Evolutionary conservation across 2,888 invertebrate genomes (phyloP), one percentile per base, ranked within the genome.

Genomic region (Cyclophora albipunctata): DNA sequence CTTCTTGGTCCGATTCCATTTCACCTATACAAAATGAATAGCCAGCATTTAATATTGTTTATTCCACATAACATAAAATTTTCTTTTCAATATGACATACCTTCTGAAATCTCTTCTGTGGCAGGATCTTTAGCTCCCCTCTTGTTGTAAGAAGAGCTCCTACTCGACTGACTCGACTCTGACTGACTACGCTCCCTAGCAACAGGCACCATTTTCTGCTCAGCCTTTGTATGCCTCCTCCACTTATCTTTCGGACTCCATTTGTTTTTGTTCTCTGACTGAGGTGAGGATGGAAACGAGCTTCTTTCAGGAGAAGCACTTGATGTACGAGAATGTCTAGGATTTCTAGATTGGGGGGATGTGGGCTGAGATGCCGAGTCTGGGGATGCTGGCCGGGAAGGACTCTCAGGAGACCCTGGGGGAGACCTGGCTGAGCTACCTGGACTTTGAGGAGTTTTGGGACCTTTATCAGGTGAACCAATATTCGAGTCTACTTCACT

Each of bases 51-150:
- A 20, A 20, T 20, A 20, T 20, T 20, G 20, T 20, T 20, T 20
- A 20, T 20, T 20, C 20, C 20, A 20, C 20, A 34, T 50, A 35
- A 50, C 4, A 49, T 2, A 6, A 51, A 5, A 42, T 44, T 7
- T 46, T n/a, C 42, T 35, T 20, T 20, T 20, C 20, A 20, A 20
- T 20, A 20, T 1, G 20, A 48, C 66, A 37, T 79, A 91, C 91
- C 91, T 68, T 92, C 92, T 53, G 92, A 92, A 67, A 92, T 91
- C 78, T 91, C 91, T 75, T 92, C 92, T 46, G 91, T 88, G 33
- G 81, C 84, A 49, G 89, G 83, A 59, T 86, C 86, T 55, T 85
- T 88, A 51, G 69, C 62, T 56, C 71, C 76, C 48, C 83, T 69
- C 62, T 87, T 86, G 60, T 85, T 84, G 53, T 84, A 83, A 50